Evolutionary conservation across 2,113 vertebrate genomes (phyloP), one percentile per base, ranked within the genome.

Genomic region (Pogonocichla stellata): DNA sequence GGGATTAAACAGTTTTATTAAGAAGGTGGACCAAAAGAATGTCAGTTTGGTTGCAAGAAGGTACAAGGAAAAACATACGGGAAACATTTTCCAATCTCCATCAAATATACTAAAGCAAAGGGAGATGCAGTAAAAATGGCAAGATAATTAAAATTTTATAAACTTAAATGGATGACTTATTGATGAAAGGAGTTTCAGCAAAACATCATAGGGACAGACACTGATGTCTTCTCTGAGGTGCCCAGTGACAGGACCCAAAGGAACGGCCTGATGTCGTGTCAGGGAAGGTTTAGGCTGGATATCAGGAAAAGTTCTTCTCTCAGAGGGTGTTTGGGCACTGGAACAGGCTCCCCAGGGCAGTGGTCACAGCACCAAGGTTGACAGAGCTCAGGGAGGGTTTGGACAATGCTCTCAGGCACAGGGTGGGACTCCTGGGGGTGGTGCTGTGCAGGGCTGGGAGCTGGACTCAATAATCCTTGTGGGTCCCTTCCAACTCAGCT

Each of bases 191-290:
- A 19, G 13, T 10, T 88, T 85, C 28, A 72, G 45, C 36, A 80
- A 75, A 87, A 82, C 15, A 80, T 36, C 26, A 34, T 0, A 38
- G 8, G 33, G 33, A 26, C 33, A 45, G 45, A 19, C 54, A 77
- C 33, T 60, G 83, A 69, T 36, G 17, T 33, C 22, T 19, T 26
- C 36, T 60, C 38, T 51, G 33, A 33, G 72, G 38, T 28, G 18
- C 14, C 8, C 71, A 33, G 33, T 8, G 33, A 10, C 38, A 61
- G 2, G 8, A 69, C 6, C 14, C 0, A 0, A 69, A 38, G 62
- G 28, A 78, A 86, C 4, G 12, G 45, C 28, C 17, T 60, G 72
- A n/a, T 0, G 1, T 1, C 2, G 5, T 38, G 45, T 28, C 28
- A 78, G 54, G 33, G 62, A 1, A 60, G 33, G 38, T 16, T 69